Base-by-base conservation (phyloP, 1,140 invertebrate genomes). In the Pemphigus obesinymphae region DNA sequence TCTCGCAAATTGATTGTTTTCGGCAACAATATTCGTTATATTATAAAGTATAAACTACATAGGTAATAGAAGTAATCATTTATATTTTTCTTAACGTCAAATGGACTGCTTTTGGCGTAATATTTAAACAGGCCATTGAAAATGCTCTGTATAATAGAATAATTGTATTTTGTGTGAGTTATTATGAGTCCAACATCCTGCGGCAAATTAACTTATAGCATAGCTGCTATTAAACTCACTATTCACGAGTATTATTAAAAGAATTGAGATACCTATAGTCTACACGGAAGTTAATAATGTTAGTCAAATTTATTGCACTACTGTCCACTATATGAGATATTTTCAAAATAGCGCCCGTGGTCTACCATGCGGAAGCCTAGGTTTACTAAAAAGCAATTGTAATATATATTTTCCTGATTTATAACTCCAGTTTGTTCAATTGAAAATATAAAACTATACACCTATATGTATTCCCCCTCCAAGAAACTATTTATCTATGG, bases 291-390 rank as follows among this genome's bases (percentile, higher is more conserved):
- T 72, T 26, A 72, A 72, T 37, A 45, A 72, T 45, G 40, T 45
- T 45, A 45, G 37, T 72, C 13, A 45, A 72, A 72, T 29, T 15
- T 72, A 72, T 72, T 17, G 68, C 37, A 72, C 68, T 72, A 72
- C 68, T 15, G 68, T 72, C 37, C 23, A 23, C 15, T 45, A 20
- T 45, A 6, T 43, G 29, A 72, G 43, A 17, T 31, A 43, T 26
- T 70, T 70, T 43, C 11, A 20, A 43, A 70, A 70, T 43, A 70
- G 20, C 37, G 63, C 66, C 66, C 66, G 66, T 70, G 66, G 66
- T 43, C 20, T n/a, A 20, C 63, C 8, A 66, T n/a, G n/a, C 63
- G 40, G 66, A 70, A 70, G 66, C 66, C 61, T 17, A 61, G 58
- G 3, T 31, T 3, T 40, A 68, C 34, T 15, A 70, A 43, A 58